Evolutionary conservation across 35 echinoderm and acorn worm genomes (phyloP).

Genomic region (Holothuria glaberrima): DNA sequence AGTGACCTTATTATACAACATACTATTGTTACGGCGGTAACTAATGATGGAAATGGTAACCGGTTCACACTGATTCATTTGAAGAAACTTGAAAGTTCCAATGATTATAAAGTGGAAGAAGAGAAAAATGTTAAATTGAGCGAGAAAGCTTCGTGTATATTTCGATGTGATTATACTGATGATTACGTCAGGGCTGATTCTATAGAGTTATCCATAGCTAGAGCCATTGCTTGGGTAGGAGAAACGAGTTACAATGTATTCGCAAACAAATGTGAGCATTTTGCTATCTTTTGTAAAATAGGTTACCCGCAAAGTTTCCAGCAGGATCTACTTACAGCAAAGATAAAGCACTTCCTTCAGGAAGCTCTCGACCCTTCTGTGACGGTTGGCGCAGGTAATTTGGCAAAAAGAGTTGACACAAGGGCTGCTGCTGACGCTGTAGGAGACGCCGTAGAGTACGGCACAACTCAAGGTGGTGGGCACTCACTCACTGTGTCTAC

Average conservation of each 20-base stretch:
- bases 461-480: no score
- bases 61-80: not conserved
- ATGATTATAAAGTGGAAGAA: not conserved
- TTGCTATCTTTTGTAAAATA: no score
- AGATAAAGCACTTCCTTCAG: no score
- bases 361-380: no score
- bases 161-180: not conserved
- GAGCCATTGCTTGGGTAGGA: not conserved
- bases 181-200: not conserved
- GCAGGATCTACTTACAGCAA: no score
- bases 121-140: not conserved
- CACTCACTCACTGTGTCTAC: no score
- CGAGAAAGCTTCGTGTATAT: not conserved
- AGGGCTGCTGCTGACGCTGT: no score
- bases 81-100: not conserved
- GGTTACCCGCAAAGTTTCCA: no score
- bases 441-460: no score
- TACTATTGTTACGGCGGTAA: not conserved
- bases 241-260: not conserved
- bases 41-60: not conserved
- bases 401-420: no score
- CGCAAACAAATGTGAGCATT: no score
- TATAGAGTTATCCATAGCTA: not conserved
- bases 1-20: not conserved
- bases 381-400: no score